Conservation (phyloP, 2,797 vertebrate species). For the Hapalemur alaotrensis region DNA sequence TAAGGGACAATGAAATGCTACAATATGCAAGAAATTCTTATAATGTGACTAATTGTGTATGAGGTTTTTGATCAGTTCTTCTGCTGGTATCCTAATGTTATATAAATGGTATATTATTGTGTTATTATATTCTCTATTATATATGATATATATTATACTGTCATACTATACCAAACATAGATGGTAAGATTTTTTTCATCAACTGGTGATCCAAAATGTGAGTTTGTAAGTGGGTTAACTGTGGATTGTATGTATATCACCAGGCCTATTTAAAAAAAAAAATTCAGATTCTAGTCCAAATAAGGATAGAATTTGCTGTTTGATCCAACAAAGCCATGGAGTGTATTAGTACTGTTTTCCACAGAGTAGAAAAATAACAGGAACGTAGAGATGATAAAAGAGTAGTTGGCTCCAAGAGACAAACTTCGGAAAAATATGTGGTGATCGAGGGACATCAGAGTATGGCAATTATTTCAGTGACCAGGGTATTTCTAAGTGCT, state of each 20-base stretch:
- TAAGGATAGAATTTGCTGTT: neutral
- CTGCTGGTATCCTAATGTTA: neutral
- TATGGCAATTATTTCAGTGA: neutral
- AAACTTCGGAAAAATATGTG: neutral
- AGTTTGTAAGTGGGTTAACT: neutral
- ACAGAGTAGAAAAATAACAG: neutral
- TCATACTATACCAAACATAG: neutral
- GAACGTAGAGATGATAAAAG: neutral
- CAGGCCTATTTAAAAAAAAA: neutral
- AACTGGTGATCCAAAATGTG: neutral
- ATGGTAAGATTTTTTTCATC: neutral
- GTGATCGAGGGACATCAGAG: neutral
- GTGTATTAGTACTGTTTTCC: neutral
- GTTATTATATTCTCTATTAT: neutral
- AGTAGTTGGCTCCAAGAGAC: neutral
- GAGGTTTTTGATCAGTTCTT: neutral
- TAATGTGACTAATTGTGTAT: neutral
- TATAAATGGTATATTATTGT: neutral
- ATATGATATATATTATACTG: neutral
- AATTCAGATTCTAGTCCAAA: neutral
- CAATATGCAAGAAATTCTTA: neutral
- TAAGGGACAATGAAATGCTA: neutral
- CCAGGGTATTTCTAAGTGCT: neutral
- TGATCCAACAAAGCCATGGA: neutral
- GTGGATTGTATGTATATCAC: neutral